Base-by-base conservation (phyloP, 2,888 invertebrate species). In the Gari tellinella region DNA sequence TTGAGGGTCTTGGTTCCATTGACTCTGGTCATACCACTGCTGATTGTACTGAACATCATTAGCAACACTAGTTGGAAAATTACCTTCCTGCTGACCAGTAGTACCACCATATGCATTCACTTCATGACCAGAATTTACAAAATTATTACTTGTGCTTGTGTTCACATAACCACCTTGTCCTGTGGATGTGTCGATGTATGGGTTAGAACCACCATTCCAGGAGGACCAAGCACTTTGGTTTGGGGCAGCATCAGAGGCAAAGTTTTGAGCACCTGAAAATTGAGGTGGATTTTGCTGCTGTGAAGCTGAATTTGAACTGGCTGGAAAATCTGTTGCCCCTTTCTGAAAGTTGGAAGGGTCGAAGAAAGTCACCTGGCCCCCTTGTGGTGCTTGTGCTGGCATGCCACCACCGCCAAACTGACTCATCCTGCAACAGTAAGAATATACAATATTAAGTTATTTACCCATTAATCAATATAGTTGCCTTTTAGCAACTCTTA, bases 341-440 rank as follows among this genome's bases (percentile, higher is more conserved):
- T 58, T 67, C 46, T 86, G 82, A 53, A 86, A 86, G 49, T 86
- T 77, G 17, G 82, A 62, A 15, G 89, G 88, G 69, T 89, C 86
- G 75, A 85, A 89, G 48, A 88, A 76, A 31, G 84, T 77, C 15
- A 88, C 81, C 53, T 69, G 77, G 40, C 80, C 83, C 8, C 55
- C 62, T 46, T 52, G 25, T 2, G 46, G 41, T 21, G 23, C 46
- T 17, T 60, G 46, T 19, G 53, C 67, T 38, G 69, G 56, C 38
- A 49, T 52, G 25, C 58, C 61, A 25, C 62, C 64, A 41, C 81
- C 78, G 43, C 68, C 61, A 82, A 84, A 85, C 43, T 81, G 72
- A 69, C 81, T 84, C 85, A 86, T 85, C 65, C 84, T 86, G 80
- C 40, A 84, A 80, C 12, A 48, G 5, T 19, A 46, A n/a, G 37